A percentile compares a stretch with the other conserved stretches of the same genome.
Conservation (phyloP, 2,888 invertebrate species). For the Eilema sororculum region DNA sequence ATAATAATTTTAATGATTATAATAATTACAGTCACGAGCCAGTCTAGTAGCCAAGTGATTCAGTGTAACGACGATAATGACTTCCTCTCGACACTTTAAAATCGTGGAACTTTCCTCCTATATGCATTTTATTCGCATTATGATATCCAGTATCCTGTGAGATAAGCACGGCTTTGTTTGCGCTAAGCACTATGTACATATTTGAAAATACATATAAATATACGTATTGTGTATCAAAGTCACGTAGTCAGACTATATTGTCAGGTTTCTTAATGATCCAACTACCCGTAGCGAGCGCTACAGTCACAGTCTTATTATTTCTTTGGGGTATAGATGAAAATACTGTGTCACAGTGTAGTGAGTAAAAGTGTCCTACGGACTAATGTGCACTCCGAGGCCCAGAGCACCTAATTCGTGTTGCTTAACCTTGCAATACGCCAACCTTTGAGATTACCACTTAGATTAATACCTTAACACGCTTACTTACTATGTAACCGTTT, state of each 20-base stretch:
- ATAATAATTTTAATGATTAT: constrained; percentile 5
- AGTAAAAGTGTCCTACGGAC: too few relatives aligned
- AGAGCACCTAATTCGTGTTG: too few relatives aligned
- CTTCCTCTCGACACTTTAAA: constrained; percentile 60
- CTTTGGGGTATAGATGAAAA: too few relatives aligned
- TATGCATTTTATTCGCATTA: constrained; percentile 51
- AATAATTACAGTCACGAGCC: constrained; percentile 54
- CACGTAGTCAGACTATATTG: not conserved
- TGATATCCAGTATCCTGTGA: constrained; percentile 52
- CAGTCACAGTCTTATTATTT: too few relatives aligned
- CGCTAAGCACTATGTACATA: constrained; percentile 24
- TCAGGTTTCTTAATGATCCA: too few relatives aligned
- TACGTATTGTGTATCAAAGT: not conserved
- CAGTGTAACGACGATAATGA: constrained; percentile 60
- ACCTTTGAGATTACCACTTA: too few relatives aligned
- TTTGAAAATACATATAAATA: not conserved
- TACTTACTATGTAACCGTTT: too few relatives aligned
- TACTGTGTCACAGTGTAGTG: too few relatives aligned
- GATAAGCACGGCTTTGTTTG: constrained; percentile 43
- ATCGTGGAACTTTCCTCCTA: constrained; percentile 49
- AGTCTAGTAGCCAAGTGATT: constrained; percentile 55
- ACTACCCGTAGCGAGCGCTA: too few relatives aligned
- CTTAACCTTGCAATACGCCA: too few relatives aligned
- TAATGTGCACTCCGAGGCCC: too few relatives aligned
- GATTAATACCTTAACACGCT: too few relatives aligned